Evolutionary conservation across 1,140 invertebrate species (phyloP).

Genomic region (Physella acuta): DNA sequence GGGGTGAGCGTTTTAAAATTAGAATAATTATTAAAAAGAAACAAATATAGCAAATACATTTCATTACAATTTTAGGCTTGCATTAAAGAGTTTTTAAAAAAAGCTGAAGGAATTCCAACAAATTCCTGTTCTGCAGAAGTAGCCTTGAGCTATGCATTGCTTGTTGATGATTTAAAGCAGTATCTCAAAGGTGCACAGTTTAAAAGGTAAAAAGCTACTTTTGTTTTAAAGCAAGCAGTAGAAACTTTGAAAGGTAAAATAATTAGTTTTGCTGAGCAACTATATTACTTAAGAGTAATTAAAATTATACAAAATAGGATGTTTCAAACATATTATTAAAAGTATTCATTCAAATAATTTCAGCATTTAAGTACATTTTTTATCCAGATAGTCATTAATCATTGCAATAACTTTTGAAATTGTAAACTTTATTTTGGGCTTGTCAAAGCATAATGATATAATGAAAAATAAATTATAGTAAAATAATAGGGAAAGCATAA

Average conservation of each 20-base stretch:
- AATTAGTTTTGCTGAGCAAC: too few species aligned
- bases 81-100: slow-evolving; percentile 27
- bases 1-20: neutral
- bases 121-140: slow-evolving; percentile 9
- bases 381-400: too few species aligned
- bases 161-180: slow-evolving; percentile 29
- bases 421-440: too few species aligned
- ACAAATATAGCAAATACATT: neutral
- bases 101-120: slow-evolving; percentile 26
- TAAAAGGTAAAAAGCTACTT: slow-evolving; percentile 33
- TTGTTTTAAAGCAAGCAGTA: too few species aligned
- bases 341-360: too few species aligned
- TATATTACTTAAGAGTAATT: neutral
- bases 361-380: too few species aligned
- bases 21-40: neutral
- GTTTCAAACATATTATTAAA: too few species aligned
- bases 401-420: too few species aligned
- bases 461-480: too few species aligned
- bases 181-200: slow-evolving; percentile 31
- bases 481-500: too few species aligned
- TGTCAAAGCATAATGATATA: too few species aligned
- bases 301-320: neutral
- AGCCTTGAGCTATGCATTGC: slow-evolving; percentile 21
- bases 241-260: too few species aligned
- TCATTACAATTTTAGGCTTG: neutral